A percentile compares a stretch with the other conserved stretches of the same genome.
These are phyloP conservation scores for Rhinolophus sinicus DNA, from an alignment of 2,113 vertebrate species.

Conservation along the genomic window DNA sequence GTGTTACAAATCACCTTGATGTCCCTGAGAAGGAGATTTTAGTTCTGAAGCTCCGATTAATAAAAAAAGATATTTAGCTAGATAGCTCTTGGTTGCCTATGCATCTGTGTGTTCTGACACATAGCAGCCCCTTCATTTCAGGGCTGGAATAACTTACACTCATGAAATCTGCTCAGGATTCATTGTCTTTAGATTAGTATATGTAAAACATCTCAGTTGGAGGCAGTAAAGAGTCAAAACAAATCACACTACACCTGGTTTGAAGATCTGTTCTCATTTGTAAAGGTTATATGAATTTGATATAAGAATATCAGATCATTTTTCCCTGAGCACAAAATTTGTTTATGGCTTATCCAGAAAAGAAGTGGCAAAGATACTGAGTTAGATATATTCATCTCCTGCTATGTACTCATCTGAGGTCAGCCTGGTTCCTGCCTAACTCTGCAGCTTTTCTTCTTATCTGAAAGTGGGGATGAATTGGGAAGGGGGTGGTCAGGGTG, in stretches of 20 bases:
- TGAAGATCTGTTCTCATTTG: constrained; percentile 59
- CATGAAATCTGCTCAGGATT: constrained; percentile 58
- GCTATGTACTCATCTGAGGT: not conserved
- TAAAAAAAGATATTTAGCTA: constrained; percentile 58
- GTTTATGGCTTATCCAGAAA: constrained; percentile 49
- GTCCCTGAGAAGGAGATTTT: constrained; percentile 57
- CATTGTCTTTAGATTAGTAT: constrained; percentile 72
- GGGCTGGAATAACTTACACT: constrained; percentile 55
- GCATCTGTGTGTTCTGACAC: constrained; percentile 38
- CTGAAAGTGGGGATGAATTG: not conserved
- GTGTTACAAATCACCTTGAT: constrained; percentile 51
- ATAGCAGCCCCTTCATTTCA: constrained; percentile 54
- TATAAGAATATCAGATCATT: constrained; percentile 64
- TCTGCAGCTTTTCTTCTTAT: not conserved
- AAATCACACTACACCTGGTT: constrained; percentile 19
- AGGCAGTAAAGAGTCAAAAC: constrained; percentile 60
- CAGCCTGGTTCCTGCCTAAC: not conserved
- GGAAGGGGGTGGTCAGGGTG: not conserved
- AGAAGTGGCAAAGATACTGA: constrained; percentile 41
- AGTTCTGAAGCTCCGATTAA: constrained; percentile 57
- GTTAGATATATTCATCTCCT: constrained; percentile 39
- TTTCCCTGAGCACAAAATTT: constrained; percentile 51
- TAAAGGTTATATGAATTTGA: constrained; percentile 58
- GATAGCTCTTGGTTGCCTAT: constrained; percentile 27
- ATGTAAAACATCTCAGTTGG: constrained; percentile 69